These are phyloP conservation scores for Heliothis virescens DNA, from an alignment of 1,140 invertebrate species.

Conservation along the genomic window DNA sequence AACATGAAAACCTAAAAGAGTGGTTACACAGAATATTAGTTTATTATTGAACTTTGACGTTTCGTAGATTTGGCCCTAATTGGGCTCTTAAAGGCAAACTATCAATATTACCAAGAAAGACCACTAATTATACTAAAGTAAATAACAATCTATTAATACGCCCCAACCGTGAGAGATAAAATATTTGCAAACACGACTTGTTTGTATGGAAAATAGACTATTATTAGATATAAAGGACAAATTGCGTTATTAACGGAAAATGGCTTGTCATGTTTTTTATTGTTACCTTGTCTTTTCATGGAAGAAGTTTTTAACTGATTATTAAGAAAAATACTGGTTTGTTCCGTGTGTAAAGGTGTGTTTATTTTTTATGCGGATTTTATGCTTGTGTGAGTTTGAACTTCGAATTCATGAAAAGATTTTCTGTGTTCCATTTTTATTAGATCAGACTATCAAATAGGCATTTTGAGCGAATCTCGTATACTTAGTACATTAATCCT, in stretches of 20 bases:
- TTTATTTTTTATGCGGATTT: neutral
- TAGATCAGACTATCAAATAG: too few species aligned
- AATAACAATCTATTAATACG: conserved; percentile 28
- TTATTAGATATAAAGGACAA: conserved; percentile 39
- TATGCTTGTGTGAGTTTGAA: neutral
- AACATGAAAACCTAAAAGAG: too few species aligned
- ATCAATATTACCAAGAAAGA: conserved; percentile 30
- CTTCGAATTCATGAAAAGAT: neutral
- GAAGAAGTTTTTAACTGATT: conserved; percentile 19
- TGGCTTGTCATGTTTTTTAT: conserved; percentile 22
- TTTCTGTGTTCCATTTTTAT: neutral
- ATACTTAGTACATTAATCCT: too few species aligned
- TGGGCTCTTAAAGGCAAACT: neutral
- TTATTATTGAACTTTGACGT: too few species aligned
- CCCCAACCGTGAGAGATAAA: conserved; percentile 23
- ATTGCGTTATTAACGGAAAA: conserved; percentile 16
- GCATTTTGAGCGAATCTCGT: too few species aligned
- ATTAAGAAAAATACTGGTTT: conserved; percentile 11
- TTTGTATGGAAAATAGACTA: conserved; percentile 6
- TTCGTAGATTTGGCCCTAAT: neutral
- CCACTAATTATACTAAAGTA: conserved; percentile 27
- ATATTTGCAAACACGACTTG: conserved; percentile 34
- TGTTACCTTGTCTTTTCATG: conserved; percentile 2
- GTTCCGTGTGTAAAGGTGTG: too few species aligned
- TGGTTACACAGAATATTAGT: too few species aligned